Evolutionary conservation across 2,888 invertebrate genomes (phyloP), one percentile per base, ranked within the genome.

Genomic region (Seira sanloemensis): DNA sequence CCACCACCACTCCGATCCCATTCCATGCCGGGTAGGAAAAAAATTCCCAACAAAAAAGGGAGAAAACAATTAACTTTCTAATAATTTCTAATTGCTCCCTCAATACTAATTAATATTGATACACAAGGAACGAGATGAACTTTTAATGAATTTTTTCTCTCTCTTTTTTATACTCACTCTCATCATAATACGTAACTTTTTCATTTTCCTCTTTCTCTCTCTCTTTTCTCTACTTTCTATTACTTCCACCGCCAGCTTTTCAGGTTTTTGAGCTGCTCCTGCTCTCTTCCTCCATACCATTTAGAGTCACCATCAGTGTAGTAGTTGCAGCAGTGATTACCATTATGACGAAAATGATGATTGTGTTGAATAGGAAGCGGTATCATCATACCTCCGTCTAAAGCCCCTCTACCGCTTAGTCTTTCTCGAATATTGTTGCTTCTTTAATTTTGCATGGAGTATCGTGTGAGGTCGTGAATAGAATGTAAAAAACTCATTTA

Each of bases 61-160:
- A 62, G 79, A 84, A 84, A 84, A 84, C 84, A 84, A 84, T 84
- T 84, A 84, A 84, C 84, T 84, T 76, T 66, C 84, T 80, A 79
- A 84, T 84, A 84, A 80, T 84, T 84, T 84, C 84, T 84, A 84
- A 84, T 84, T 79, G 84, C 79, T 84, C 84, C 84, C 84, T 84
- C 84, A 84, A 84, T 84, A 84, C 84, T 84, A 84, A 84, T 84
- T 84, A 76, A 84, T 84, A 84, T 84, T 84, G 84, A 84, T 84
- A 84, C 76, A 78, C 79, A 76, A 76, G 78, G 71, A 76, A 77
- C 66, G 79, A 76, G 84, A 84, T 84, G 84, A 84, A 84, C 79
- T 84, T 84, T 84, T 84, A 84, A 84, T 84, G 84, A 84, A 84
- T 84, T 84, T 84, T 84, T 84, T 74, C 26, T 58, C 66, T 67